Base-by-base conservation (phyloP, 2,113 vertebrate species). In the Syngnathus scovelli region DNA sequence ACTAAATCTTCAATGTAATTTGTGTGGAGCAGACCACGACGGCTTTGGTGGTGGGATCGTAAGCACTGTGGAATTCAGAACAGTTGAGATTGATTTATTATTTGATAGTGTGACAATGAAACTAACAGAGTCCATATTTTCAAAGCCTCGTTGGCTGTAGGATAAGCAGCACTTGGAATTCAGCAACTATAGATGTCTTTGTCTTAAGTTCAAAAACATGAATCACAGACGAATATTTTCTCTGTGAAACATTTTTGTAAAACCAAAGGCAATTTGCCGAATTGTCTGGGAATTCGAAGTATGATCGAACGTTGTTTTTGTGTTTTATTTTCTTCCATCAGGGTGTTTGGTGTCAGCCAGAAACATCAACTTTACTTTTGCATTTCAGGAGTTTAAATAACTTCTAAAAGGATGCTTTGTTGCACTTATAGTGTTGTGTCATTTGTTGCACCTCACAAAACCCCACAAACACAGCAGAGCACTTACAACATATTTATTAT, bases 111-210 rank as follows among this genome's bases (percentile, higher is more conserved):
- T 55, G 51, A 85, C 69, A 55, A 60, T 62, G 62, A 76, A 76
- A 56, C 56, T 75, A 76, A 80, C 48, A 39, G 75, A 70, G 69
- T 79, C 80, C 75, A 84, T 70, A 74, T 81, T 89, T 76, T 70
- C 75, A 59, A 78, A 75, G 66, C 61, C 44, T 52, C 41, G 82
- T 88, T 85, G 81, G 78, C 82, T 80, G 72, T 44, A 51, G 52
- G 82, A 80, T 75, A 79, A 86, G 79, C 68, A 84, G 83, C 85
- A 81, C 79, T 86, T 77, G 88, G 90, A 90, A 89, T 89, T 88
- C 76, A 83, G 72, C 80, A 83, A 83, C 67, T 70, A 80, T 87
- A 74, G 60, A 77, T 74, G 81, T 79, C 87, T 91, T 90, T 87
- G 71, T 78, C 76, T 81, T 79, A 81, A 89, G 86, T 89, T 87